Conservation (phyloP, 2,888 invertebrate genomes). For the Bhutanitis thaidina region DNA sequence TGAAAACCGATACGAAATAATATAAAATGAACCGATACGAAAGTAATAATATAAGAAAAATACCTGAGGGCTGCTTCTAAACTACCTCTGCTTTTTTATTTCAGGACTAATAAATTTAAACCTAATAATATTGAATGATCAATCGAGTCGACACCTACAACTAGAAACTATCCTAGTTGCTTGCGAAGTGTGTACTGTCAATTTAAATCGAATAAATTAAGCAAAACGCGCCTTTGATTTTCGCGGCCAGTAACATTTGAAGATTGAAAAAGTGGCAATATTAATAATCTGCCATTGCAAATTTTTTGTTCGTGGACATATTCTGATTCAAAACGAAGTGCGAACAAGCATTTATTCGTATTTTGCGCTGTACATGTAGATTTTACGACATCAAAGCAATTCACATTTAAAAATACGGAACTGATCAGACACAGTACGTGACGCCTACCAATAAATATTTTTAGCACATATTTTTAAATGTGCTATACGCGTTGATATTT, state of each 20-base stretch:
- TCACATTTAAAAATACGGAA: conserved; percentile 16
- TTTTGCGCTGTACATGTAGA: conserved; percentile 10
- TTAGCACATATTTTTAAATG: neutral
- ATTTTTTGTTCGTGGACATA: neutral
- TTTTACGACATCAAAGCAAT: conserved; percentile 19
- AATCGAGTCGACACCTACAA: too few relatives aligned
- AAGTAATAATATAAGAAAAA: too few relatives aligned
- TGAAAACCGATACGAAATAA: too few relatives aligned
- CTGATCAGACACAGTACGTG: conserved; percentile 5
- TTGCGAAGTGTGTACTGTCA: neutral
- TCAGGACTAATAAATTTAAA: too few relatives aligned
- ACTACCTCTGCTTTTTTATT: too few relatives aligned
- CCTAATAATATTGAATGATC: too few relatives aligned
- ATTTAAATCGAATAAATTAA: neutral
- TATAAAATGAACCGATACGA: too few relatives aligned
- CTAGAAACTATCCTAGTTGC: too few relatives aligned
- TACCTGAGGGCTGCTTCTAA: too few relatives aligned
- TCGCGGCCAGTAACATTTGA: neutral
- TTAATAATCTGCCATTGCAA: conserved; percentile 2
- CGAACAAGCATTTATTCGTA: conserved; percentile 12
- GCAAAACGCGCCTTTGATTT: neutral
- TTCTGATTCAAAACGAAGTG: conserved; percentile 4
- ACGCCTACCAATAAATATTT: conserved; percentile 17
- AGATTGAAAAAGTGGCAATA: conserved; percentile 5
- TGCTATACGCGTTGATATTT: too few relatives aligned